These are phyloP conservation scores for Rissa tridactyla DNA, from an alignment of 2,113 vertebrate species.

Conservation along the genomic window DNA sequence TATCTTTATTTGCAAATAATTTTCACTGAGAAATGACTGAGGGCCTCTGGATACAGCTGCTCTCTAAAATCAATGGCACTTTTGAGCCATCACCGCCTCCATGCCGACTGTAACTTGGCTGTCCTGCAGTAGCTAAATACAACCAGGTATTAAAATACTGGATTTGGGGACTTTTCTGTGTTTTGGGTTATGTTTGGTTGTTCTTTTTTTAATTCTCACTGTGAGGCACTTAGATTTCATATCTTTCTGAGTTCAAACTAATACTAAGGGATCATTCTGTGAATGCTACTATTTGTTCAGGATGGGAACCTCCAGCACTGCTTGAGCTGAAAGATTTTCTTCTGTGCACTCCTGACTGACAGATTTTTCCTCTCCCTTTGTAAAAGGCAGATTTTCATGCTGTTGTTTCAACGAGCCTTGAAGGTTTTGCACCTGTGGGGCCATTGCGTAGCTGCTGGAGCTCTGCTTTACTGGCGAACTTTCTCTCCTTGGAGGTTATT, in stretches of 20 bases:
- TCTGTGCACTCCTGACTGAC: neutral
- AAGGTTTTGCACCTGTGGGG: neutral
- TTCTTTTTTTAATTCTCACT: neutral
- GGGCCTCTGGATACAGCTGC: neutral
- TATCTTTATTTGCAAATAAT: neutral
- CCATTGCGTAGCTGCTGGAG: neutral
- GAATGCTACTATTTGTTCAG: neutral
- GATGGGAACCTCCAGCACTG: neutral
- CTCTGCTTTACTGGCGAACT: neutral
- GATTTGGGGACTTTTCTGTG: neutral
- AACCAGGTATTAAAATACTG: neutral
- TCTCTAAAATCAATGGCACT: neutral
- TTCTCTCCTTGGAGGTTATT: constrained; percentile 20
- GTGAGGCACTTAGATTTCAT: neutral
- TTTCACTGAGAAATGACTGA: neutral
- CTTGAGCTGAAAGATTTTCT: neutral
- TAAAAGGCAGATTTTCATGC: neutral
- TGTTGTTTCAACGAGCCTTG: neutral
- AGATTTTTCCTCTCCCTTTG: neutral
- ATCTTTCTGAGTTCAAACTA: neutral
- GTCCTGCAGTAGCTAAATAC: neutral
- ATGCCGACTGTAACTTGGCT: neutral
- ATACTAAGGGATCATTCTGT: neutral
- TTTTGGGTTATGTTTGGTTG: neutral
- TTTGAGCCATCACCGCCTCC: neutral